Evolutionary conservation across 2,113 vertebrate species (phyloP).

Genomic region (Aegithalos caudatus): DNA sequence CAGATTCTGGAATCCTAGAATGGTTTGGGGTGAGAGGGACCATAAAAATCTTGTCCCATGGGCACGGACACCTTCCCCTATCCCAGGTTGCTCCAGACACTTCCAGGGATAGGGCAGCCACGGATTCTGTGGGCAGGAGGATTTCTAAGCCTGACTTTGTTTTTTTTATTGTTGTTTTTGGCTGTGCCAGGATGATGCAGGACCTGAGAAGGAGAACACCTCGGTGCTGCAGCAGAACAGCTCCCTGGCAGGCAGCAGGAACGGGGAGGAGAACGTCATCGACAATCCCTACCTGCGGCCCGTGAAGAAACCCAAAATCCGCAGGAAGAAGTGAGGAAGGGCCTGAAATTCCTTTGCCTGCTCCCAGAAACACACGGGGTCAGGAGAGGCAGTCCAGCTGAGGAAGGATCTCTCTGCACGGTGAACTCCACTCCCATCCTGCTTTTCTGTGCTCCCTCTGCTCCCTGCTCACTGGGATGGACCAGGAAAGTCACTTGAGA

Average conservation of each 20-base stretch:
- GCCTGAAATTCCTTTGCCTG: not conserved
- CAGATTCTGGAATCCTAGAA: not conserved
- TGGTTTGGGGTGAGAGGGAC: not conserved
- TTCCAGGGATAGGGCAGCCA: not conserved
- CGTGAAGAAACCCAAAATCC: slow-evolving; percentile 97
- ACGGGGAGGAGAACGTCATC: slow-evolving; percentile 87
- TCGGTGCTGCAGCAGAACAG: slow-evolving; percentile 85
- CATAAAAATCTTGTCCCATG: not conserved
- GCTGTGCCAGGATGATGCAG: slow-evolving; percentile 83
- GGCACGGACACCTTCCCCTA: not conserved
- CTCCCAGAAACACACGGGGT: accelerated
- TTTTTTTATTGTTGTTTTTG: not conserved
- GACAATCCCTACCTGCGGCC: slow-evolving; percentile 97
- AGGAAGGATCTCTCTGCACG: not conserved
- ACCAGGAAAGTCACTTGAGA: not conserved
- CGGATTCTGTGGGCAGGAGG: not conserved
- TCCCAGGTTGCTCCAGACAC: not conserved
- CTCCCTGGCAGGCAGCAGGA: slow-evolving; percentile 79
- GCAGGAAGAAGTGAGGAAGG: slow-evolving; percentile 90
- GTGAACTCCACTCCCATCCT: not conserved
- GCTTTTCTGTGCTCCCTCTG: not conserved
- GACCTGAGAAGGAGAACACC: slow-evolving; percentile 89
- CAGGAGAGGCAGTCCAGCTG: not conserved
- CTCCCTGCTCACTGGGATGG: not conserved
- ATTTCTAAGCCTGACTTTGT: not conserved